phyloP scores from a whole-genome alignment of 2,888 invertebrate species.

The Pachliopta kotzebuea region DNA sequence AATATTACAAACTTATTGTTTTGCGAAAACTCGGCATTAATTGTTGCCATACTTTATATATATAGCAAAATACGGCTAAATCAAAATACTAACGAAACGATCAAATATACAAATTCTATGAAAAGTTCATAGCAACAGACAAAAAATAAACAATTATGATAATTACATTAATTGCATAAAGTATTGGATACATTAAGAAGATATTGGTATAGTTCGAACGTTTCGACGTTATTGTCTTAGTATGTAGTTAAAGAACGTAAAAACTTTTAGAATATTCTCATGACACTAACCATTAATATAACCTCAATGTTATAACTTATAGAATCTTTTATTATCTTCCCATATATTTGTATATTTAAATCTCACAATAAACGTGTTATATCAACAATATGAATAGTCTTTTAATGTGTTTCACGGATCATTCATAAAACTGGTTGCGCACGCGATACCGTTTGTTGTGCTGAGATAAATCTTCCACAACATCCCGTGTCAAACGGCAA shows the following conservation, averaged over 20 bases:
- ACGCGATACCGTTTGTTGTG: slow-evolving; percentile 47
- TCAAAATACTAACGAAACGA: background rate
- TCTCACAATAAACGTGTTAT: background rate
- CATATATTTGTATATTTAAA: background rate
- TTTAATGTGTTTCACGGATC: slow-evolving; percentile 11
- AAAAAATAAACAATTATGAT: too few relatives aligned
- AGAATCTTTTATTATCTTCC: too few relatives aligned
- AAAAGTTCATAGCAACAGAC: too few relatives aligned
- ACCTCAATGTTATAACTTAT: too few relatives aligned
- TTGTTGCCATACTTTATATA: background rate
- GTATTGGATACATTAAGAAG: too few relatives aligned
- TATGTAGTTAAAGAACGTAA: too few relatives aligned
- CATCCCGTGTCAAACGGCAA: slow-evolving; percentile 56
- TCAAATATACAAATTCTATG: too few relatives aligned
- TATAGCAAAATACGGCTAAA: background rate
- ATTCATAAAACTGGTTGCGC: slow-evolving; percentile 53
- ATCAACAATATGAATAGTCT: slow-evolving; percentile 16
- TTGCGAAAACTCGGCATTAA: slow-evolving; percentile 12
- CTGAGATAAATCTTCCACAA: slow-evolving; percentile 63
- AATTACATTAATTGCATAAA: too few relatives aligned
- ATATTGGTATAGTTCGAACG: too few relatives aligned
- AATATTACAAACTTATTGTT: slow-evolving; percentile 33
- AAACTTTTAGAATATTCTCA: too few relatives aligned
- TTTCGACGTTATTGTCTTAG: too few relatives aligned
- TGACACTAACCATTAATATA: background rate